These are phyloP conservation scores for Antedon mediterranea DNA, from an alignment of 53 echinoderm and acorn worm species.

Conservation along the genomic window DNA sequence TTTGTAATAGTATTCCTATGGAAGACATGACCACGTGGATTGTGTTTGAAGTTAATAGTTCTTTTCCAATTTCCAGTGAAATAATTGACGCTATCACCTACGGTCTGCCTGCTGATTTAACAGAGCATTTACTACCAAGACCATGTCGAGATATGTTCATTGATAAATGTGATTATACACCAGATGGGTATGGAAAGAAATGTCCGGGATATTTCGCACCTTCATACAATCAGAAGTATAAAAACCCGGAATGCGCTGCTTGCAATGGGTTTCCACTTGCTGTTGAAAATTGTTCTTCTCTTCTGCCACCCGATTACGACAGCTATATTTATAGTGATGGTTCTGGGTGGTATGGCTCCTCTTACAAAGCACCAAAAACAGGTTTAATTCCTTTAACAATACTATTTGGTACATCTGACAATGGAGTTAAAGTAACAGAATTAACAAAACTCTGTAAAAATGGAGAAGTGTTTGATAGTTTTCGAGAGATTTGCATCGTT, in stretches of 20 bases:
- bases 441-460: not conserved
- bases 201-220: not conserved
- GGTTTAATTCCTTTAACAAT: not conserved
- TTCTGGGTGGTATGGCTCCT: too few relatives aligned
- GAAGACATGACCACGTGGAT: not conserved
- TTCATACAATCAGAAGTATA: not conserved
- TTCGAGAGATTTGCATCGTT: not conserved
- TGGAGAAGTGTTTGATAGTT: not conserved
- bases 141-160: not conserved
- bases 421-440: not conserved
- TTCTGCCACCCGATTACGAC: too few relatives aligned
- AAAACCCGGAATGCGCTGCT: not conserved
- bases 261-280: not conserved
- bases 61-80: not conserved
- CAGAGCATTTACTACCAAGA: not conserved
- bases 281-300: not conserved
- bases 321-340: too few relatives aligned
- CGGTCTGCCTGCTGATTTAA: not conserved
- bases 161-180: not conserved
- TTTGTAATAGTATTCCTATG: not conserved
- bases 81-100: not conserved
- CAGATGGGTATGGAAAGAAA: not conserved
- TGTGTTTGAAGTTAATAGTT: not conserved
- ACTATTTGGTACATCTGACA: not conserved
- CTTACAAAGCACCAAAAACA: not conserved